Percentiles rank a stretch among this genome's conserved stretches.
Conservation (phyloP, 2,888 invertebrate species). For the Rhogogaster chlorosoma region DNA sequence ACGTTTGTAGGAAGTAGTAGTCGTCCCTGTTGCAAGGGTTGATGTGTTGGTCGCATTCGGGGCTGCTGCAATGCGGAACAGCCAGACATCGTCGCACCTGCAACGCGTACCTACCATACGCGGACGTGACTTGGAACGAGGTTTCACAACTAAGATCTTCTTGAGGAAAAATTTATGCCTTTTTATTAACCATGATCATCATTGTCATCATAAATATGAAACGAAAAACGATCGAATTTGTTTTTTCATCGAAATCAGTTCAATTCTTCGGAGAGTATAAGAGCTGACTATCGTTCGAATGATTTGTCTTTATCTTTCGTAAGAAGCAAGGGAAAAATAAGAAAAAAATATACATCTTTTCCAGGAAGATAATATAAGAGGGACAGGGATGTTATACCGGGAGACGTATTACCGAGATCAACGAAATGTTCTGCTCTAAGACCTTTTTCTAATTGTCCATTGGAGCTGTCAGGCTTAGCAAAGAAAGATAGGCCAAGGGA, state of each 20-base stretch:
- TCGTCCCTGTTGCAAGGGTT: conserved; percentile 36
- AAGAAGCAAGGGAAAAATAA: too few species aligned
- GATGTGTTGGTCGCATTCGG: conserved; percentile 58
- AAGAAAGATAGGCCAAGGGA: conserved; percentile 23
- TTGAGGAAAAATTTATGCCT: not conserved
- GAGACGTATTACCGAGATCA: conserved; percentile 16
- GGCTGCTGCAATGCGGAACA: conserved; percentile 69
- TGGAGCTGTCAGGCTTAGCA: conserved; percentile 22
- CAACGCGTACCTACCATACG: conserved; percentile 40
- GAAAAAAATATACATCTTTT: too few species aligned
- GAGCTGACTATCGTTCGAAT: too few species aligned
- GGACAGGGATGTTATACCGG: not conserved
- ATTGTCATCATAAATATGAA: not conserved
- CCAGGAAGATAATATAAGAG: not conserved
- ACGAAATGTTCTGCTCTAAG: not conserved
- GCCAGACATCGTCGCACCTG: conserved; percentile 44
- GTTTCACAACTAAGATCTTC: not conserved
- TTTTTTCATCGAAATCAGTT: too few species aligned
- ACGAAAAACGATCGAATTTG: too few species aligned
- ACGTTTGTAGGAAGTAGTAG: not conserved
- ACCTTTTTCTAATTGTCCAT: conserved; percentile 36
- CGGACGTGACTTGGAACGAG: not conserved
- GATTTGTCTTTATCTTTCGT: too few species aligned
- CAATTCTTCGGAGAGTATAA: too few species aligned
- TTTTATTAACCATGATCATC: not conserved